Conservation (phyloP, 64 coral and sea anemone species). For the Porites lutea region DNA sequence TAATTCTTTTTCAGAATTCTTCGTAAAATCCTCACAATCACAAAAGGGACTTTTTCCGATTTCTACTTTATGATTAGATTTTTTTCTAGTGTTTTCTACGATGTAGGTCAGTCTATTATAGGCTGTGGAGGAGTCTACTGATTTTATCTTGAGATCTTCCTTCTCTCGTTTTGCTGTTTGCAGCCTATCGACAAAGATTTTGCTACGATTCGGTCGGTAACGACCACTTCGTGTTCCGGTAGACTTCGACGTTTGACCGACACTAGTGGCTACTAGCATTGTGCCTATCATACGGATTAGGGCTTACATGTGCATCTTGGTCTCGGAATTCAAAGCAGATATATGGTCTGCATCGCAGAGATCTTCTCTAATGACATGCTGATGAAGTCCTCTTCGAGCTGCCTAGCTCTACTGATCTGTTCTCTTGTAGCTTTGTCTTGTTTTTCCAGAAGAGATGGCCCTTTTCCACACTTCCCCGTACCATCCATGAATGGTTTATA, state of each 20-base stretch:
- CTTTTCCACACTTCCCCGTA: slow-evolving; percentile 1
- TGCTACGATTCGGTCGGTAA: slow-evolving; percentile 51
- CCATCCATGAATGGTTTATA: neutral
- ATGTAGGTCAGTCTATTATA: neutral
- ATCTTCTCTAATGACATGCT: too few relatives aligned
- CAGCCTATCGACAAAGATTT: slow-evolving; percentile 39
- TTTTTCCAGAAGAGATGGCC: slow-evolving; percentile 35
- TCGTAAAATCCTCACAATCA: slow-evolving; percentile 42
- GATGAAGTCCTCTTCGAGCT: too few relatives aligned
- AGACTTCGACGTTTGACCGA: slow-evolving; percentile 25
- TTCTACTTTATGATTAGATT: slow-evolving; percentile 33
- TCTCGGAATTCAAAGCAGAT: too few relatives aligned
- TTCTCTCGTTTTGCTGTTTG: slow-evolving; percentile 63
- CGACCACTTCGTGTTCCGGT: slow-evolving; percentile 27
- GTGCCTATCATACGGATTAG: slow-evolving; percentile 39
- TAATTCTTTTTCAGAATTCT: slow-evolving; percentile 25
- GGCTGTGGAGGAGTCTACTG: slow-evolving; percentile 11
- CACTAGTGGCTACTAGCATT: slow-evolving; percentile 77
- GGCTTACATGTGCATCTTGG: too few relatives aligned
- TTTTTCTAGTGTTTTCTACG: slow-evolving; percentile 20
- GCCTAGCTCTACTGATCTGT: neutral
- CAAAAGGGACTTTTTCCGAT: too few relatives aligned
- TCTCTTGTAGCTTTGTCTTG: slow-evolving; percentile 12
- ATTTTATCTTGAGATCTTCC: slow-evolving; percentile 17
- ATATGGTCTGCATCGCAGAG: too few relatives aligned